phyloP scores from a whole-genome alignment of 2,888 invertebrate species.

The Cylloceria caligata region DNA sequence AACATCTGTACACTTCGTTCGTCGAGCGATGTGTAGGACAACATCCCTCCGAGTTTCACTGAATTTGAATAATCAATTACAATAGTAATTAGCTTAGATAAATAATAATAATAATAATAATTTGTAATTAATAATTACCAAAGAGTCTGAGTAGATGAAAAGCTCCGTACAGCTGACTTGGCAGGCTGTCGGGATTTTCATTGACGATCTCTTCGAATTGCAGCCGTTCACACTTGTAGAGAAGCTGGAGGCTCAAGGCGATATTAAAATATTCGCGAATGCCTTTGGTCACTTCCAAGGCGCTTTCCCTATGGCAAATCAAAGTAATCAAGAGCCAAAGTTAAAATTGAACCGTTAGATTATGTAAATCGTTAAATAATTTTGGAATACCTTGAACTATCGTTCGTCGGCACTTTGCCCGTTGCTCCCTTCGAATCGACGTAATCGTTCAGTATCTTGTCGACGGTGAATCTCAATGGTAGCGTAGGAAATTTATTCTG shows the following conservation, averaged over 20 bases:
- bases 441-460: constrained; percentile 95
- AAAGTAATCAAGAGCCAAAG: background rate
- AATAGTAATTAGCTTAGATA: constrained; percentile 7
- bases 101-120: background rate
- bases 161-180: constrained; percentile 95
- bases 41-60: constrained; percentile 93
- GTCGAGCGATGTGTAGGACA: constrained; percentile 95
- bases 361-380: constrained; percentile 22
- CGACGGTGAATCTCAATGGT: constrained; percentile 94
- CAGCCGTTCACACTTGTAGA: constrained; percentile 97
- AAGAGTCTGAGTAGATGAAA: constrained; percentile 96
- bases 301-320: constrained; percentile 76
- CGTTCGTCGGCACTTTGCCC: constrained; percentile 89
- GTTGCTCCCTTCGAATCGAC: constrained; percentile 90
- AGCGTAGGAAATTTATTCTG: constrained; percentile 94
- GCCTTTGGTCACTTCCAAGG: constrained; percentile 86
- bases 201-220: constrained; percentile 94
- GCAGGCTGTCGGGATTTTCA: constrained; percentile 91
- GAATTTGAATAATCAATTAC: constrained; percentile 46
- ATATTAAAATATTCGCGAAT: constrained; percentile 97
- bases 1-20: constrained; percentile 95
- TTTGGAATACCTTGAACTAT: constrained; percentile 86
- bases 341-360: constrained; percentile 16
- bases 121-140: constrained; percentile 81
- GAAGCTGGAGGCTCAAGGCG: constrained; percentile 94